These are phyloP conservation scores for Tenthredo scrophulariae DNA, from an alignment of 2,888 invertebrate genomes.

Conservation along the genomic window DNA sequence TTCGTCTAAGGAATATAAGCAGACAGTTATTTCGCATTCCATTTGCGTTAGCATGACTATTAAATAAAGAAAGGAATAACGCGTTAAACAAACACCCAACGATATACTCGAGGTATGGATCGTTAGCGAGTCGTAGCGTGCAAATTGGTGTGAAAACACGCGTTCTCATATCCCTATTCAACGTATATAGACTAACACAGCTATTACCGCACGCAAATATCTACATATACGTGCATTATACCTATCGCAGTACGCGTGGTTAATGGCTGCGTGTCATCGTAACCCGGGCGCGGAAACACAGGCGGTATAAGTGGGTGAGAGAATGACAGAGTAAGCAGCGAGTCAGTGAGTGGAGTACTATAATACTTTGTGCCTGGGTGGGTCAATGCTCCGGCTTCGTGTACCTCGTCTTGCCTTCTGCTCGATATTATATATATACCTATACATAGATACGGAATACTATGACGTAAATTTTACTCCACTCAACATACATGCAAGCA, in stretches of 20 bases:
- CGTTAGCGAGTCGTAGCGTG: conserved; percentile 49
- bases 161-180: conserved; percentile 24
- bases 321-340: conserved; percentile 44
- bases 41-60: neutral
- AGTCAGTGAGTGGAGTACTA: conserved; percentile 44
- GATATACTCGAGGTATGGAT: conserved; percentile 41
- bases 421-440: neutral
- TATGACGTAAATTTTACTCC: neutral
- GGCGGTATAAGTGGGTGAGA: conserved; percentile 48
- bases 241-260: conserved; percentile 10
- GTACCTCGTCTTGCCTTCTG: conserved; percentile 44
- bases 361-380: conserved; percentile 48
- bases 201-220: conserved; percentile 19
- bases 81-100: conserved; percentile 11
- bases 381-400: conserved; percentile 44
- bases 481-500: neutral
- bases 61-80: conserved; percentile 31
- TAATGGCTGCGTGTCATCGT: conserved; percentile 51
- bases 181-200: neutral
- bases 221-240: neutral
- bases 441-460: neutral
- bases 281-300: conserved; percentile 48
- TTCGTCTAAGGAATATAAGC: neutral
- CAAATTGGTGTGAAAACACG: conserved; percentile 49
- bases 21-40: neutral